phyloP scores from a whole-genome alignment of 2,113 vertebrate species.

The Trogon surrucura region DNA sequence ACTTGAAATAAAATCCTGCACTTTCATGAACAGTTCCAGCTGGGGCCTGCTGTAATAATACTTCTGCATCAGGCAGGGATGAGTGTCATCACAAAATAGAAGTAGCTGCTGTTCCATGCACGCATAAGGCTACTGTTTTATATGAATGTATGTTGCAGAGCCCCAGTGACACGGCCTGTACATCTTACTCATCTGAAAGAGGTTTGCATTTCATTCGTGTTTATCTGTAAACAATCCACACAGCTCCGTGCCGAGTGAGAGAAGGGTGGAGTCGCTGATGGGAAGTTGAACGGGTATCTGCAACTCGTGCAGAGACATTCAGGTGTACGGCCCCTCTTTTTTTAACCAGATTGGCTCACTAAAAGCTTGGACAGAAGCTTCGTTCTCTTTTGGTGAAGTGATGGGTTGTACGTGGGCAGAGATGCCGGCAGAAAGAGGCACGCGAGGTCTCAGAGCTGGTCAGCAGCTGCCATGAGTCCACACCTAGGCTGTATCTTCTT shows the following conservation, averaged over 20 bases:
- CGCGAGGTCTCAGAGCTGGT: neutral
- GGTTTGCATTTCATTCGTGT: slow-evolving; percentile 31
- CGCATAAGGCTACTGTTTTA: neutral
- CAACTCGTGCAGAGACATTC: neutral
- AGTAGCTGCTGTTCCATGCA: neutral
- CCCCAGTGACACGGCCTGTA: neutral
- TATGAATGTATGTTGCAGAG: neutral
- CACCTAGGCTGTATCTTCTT: neutral
- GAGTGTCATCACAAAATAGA: neutral
- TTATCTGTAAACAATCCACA: slow-evolving; percentile 32
- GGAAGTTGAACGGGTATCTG: neutral
- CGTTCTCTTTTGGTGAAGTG: neutral
- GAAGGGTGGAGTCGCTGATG: slow-evolving; percentile 30
- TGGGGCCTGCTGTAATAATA: neutral
- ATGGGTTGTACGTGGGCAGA: fast-evolving
- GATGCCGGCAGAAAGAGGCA: neutral
- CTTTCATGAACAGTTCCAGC: slow-evolving; percentile 7
- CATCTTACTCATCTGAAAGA: slow-evolving; percentile 3
- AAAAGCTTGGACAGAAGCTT: neutral
- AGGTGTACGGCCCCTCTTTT: neutral
- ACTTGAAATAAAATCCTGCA: slow-evolving; percentile 41
- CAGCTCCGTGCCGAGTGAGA: neutral
- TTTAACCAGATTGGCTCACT: neutral
- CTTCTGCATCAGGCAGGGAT: neutral
- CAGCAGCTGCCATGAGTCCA: neutral